Evolutionary conservation across 2,113 vertebrate species (phyloP).

Genomic region (Patagioenas fasciata): DNA sequence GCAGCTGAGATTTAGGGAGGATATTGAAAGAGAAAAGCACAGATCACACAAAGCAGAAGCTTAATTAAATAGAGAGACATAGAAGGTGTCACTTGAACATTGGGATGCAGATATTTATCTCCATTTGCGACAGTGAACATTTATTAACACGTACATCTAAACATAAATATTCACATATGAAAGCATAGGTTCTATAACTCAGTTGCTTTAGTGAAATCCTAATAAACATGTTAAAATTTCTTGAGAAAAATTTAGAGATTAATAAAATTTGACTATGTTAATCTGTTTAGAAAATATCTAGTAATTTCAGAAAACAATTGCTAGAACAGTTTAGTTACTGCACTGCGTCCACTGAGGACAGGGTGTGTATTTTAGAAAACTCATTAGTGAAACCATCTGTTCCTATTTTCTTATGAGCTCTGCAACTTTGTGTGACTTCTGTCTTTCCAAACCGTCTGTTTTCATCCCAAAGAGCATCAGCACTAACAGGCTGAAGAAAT

Average conservation of each 20-base stretch:
- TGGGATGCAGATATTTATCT: background rate
- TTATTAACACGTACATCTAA: background rate
- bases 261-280: background rate
- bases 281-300: background rate
- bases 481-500: background rate
- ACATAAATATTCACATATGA: background rate
- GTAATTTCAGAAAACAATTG: background rate
- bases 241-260: background rate
- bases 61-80: background rate
- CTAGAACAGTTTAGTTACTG: background rate
- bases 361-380: constrained; percentile 27
- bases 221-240: background rate
- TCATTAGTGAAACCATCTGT: constrained; percentile 60
- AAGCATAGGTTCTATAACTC: background rate
- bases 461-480: background rate
- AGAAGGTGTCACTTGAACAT: background rate
- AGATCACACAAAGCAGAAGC: background rate
- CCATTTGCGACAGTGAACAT: background rate
- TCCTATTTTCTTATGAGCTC: constrained; percentile 6
- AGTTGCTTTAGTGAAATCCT: background rate
- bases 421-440: constrained; percentile 26
- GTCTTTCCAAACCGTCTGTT: constrained; percentile 18
- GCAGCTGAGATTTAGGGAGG: background rate
- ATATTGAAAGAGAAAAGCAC: background rate
- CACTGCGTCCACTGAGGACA: background rate